phyloP scores from a whole-genome alignment of 1,140 invertebrate species.

The Zeugodacus cucurbitae region DNA sequence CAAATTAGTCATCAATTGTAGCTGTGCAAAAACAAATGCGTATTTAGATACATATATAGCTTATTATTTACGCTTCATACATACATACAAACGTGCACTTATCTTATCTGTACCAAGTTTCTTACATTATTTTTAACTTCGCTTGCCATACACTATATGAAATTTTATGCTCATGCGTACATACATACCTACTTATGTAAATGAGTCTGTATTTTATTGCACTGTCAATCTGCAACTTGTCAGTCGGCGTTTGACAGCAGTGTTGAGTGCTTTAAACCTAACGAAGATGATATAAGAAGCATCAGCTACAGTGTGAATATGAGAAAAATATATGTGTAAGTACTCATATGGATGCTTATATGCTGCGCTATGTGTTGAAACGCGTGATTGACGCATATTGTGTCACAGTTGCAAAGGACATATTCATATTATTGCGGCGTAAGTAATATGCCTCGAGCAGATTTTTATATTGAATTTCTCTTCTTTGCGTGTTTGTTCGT shows the following conservation, averaged over 20 bases:
- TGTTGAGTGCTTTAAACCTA: neutral
- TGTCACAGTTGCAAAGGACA: neutral
- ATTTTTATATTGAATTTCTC: too few relatives aligned
- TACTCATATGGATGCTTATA: neutral
- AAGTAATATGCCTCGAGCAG: neutral
- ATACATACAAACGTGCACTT: neutral
- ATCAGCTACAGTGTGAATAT: neutral
- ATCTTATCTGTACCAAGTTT: neutral
- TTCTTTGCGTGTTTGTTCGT: too few relatives aligned
- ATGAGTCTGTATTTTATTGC: neutral
- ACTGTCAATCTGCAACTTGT: neutral
- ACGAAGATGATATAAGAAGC: neutral
- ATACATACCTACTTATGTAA: neutral
- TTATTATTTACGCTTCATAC: neutral
- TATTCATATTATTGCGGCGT: neutral
- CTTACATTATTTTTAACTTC: neutral
- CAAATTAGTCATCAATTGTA: neutral
- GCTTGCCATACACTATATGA: too few relatives aligned
- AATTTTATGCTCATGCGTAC: neutral
- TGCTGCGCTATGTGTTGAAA: neutral
- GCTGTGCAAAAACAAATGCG: neutral
- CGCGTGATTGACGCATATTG: neutral
- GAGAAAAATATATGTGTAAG: neutral
- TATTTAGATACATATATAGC: neutral
- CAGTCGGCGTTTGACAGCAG: neutral